Conservation (phyloP, 2,797 vertebrate species). For the Eutrigla gurnardus region DNA sequence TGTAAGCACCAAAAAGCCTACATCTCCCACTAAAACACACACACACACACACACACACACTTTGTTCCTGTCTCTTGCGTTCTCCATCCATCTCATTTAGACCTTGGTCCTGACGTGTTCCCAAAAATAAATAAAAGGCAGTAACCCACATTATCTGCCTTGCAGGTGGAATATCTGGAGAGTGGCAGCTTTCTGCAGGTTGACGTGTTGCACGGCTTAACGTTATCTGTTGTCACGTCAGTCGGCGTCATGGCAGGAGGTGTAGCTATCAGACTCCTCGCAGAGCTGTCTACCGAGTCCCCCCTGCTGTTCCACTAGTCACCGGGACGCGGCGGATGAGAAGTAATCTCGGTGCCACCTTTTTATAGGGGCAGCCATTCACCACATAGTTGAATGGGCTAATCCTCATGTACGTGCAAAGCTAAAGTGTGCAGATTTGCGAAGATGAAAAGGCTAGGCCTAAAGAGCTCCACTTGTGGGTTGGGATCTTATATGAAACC, state of each 20-base stretch:
- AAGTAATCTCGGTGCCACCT: slow-evolving; percentile 41
- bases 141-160: slow-evolving; percentile 17
- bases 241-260: slow-evolving; percentile 53
- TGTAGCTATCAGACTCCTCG: slow-evolving; percentile 51
- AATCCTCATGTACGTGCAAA: slow-evolving; percentile 45
- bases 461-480: slow-evolving; percentile 7
- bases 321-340: slow-evolving; percentile 39
- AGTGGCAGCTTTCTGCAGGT: slow-evolving; percentile 38
- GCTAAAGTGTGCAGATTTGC: slow-evolving; percentile 35
- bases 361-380: slow-evolving; percentile 15
- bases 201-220: slow-evolving; percentile 37
- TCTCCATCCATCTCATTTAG: slow-evolving; percentile 13
- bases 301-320: slow-evolving; percentile 59
- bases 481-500: slow-evolving; percentile 17
- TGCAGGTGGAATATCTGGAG: slow-evolving; percentile 32
- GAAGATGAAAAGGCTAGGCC: slow-evolving; percentile 27
- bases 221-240: slow-evolving; percentile 37
- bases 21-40: slow-evolving; percentile 14
- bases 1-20: slow-evolving; percentile 28
- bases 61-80: background rate
- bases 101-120: background rate
- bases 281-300: slow-evolving; percentile 62
- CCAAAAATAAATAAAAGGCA: slow-evolving; percentile 16
- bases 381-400: slow-evolving; percentile 25
- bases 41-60: slow-evolving; percentile 6